These are phyloP conservation scores for Listronotus oregonensis DNA, from an alignment of 1,140 invertebrate species.

Conservation along the genomic window DNA sequence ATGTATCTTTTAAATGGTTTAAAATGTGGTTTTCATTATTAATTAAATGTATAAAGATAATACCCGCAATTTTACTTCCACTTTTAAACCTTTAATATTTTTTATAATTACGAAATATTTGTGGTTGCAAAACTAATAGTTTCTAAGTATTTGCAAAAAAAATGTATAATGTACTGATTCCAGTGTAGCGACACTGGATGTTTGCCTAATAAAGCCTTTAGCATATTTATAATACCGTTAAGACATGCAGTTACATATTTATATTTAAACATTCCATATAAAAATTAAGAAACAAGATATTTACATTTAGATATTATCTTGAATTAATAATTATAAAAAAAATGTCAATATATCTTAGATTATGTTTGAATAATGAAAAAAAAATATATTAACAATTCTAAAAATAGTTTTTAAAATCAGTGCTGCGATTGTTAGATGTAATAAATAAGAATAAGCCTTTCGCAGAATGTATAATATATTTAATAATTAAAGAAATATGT, in stretches of 20 bases:
- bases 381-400: constrained; percentile 53
- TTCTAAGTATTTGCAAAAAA: constrained; percentile 51
- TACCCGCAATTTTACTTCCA: no score
- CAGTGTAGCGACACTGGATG: constrained; percentile 49
- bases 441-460: constrained; percentile 54
- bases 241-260: constrained; percentile 48
- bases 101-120: background rate
- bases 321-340: constrained; percentile 43
- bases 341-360: constrained; percentile 50
- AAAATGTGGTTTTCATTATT: no score
- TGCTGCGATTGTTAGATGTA: constrained; percentile 52
- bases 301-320: constrained; percentile 45
- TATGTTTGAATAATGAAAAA: constrained; percentile 40
- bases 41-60: no score
- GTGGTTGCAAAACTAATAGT: constrained; percentile 35
- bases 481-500: constrained; percentile 41
- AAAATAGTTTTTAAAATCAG: constrained; percentile 48
- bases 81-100: no score
- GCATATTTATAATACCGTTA: constrained; percentile 49
- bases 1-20: no score
- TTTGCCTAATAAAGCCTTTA: constrained; percentile 56
- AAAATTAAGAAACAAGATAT: constrained; percentile 44
- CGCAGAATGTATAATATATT: constrained; percentile 54
- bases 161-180: constrained; percentile 52
- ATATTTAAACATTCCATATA: constrained; percentile 53